phyloP scores from a whole-genome alignment of 1,140 invertebrate species.

The Bombus waltoni region DNA sequence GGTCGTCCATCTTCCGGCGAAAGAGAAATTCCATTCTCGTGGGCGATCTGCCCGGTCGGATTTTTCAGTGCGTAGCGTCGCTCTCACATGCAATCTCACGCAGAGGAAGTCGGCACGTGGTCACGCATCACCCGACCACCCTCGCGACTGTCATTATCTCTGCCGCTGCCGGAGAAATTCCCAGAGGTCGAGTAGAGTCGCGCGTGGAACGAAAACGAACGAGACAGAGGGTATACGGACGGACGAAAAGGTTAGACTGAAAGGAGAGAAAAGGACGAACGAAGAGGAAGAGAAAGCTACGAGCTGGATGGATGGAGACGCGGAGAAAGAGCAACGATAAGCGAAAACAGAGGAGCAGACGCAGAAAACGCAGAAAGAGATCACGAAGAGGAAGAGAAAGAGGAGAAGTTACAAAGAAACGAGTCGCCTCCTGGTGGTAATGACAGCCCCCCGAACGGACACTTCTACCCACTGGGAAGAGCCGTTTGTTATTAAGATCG shows the following conservation, averaged over 20 bases:
- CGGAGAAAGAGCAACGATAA: background rate
- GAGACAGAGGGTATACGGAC: background rate
- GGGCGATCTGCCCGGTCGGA: background rate
- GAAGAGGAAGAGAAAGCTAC: background rate
- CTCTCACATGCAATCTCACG: slow-evolving; percentile 12
- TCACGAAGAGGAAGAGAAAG: background rate
- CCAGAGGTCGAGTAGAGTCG: background rate
- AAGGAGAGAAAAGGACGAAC: background rate
- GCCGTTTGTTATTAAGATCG: slow-evolving; percentile 70
- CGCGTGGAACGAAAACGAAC: slow-evolving; percentile 2
- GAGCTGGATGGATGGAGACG: background rate
- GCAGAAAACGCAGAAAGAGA: background rate
- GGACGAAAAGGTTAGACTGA: background rate
- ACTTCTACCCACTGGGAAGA: slow-evolving; percentile 60
- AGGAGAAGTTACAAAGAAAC: slow-evolving; percentile 19
- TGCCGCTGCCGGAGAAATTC: slow-evolving; percentile 22
- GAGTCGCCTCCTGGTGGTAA: slow-evolving; percentile 54
- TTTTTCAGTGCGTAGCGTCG: background rate
- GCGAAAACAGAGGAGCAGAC: background rate
- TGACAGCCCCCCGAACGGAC: slow-evolving; percentile 56
- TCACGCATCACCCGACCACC: slow-evolving; percentile 66
- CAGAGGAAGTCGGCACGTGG: slow-evolving; percentile 38
- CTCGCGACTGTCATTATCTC: slow-evolving; percentile 72
- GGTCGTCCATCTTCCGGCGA: background rate
- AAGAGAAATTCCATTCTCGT: background rate